A percentile compares a stretch with the other conserved stretches of the same genome.
These are phyloP conservation scores for Contarinia nasturtii DNA, from an alignment of 1,140 invertebrate species.

Conservation along the genomic window DNA sequence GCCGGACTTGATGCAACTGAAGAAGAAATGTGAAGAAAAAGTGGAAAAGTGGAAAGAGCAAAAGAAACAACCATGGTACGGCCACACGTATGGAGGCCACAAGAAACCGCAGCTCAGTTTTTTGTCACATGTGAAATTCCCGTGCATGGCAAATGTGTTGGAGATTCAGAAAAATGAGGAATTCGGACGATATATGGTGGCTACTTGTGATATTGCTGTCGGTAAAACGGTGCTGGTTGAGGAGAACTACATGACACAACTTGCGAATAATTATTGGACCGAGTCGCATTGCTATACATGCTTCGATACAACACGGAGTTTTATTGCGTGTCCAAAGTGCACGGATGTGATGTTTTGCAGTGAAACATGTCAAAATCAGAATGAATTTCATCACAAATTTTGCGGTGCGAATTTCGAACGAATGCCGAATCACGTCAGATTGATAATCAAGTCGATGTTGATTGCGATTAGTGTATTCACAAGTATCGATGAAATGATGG, in stretches of 20 bases:
- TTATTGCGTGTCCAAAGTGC: constrained; percentile 44
- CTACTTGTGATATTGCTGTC: not conserved
- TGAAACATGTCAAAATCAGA: constrained; percentile 36
- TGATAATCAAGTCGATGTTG: constrained; percentile 32
- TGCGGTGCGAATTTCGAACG: constrained; percentile 40
- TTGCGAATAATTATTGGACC: not conserved
- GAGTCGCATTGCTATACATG: not conserved
- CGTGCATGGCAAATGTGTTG: not conserved
- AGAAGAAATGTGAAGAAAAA: constrained; percentile 5
- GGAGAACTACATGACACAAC: not conserved
- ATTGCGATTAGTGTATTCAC: constrained; percentile 28
- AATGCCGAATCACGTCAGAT: constrained; percentile 51
- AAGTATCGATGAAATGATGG: constrained; percentile 25
- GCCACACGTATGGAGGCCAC: too few species aligned
- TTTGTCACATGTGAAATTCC: not conserved
- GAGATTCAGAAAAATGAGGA: not conserved
- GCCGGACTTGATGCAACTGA: constrained; percentile 3
- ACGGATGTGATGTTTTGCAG: constrained; percentile 49
- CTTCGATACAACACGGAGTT: constrained; percentile 32
- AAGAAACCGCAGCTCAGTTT: too few species aligned
- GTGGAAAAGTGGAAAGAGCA: constrained; percentile 15
- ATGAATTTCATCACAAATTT: constrained; percentile 43
- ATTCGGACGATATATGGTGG: not conserved
- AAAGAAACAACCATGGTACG: too few species aligned
- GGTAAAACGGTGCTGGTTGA: not conserved